These are phyloP conservation scores for Atrichornis clamosus DNA, from an alignment of 2,113 vertebrate species.

Conservation along the genomic window DNA sequence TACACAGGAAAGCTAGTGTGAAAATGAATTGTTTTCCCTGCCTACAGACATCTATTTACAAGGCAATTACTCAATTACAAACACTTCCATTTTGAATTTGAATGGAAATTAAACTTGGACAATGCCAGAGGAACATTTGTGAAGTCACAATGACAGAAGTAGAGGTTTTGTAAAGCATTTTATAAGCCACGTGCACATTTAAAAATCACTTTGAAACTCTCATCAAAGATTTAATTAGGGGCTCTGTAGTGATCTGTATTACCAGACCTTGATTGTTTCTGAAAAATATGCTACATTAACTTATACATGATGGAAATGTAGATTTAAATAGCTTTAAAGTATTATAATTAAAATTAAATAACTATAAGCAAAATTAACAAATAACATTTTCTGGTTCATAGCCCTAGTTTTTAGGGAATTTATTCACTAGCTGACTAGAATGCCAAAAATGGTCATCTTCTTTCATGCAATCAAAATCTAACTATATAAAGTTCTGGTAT, in stretches of 20 bases:
- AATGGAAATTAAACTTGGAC: background rate
- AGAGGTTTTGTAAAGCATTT: background rate
- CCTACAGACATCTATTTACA: background rate
- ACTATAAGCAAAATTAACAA: constrained; percentile 22
- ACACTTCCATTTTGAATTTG: background rate
- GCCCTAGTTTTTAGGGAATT: background rate
- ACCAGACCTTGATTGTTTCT: constrained; percentile 7
- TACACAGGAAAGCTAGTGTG: background rate
- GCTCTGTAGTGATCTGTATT: background rate
- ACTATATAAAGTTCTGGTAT: background rate
- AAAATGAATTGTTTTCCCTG: background rate
- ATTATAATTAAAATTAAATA: constrained; percentile 46
- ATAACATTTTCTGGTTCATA: background rate
- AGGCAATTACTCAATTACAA: background rate
- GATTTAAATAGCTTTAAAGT: constrained; percentile 8
- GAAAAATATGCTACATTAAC: constrained; percentile 7
- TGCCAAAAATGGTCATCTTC: background rate
- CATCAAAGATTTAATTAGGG: background rate
- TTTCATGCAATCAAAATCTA: background rate
- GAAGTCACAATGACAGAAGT: background rate
- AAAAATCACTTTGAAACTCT: constrained; percentile 9
- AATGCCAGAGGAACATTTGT: background rate
- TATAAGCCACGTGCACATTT: background rate
- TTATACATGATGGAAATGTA: background rate
- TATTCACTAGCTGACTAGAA: background rate